These are phyloP conservation scores for Zaprionus taronus DNA, from an alignment of 1,140 invertebrate species.

Conservation along the genomic window DNA sequence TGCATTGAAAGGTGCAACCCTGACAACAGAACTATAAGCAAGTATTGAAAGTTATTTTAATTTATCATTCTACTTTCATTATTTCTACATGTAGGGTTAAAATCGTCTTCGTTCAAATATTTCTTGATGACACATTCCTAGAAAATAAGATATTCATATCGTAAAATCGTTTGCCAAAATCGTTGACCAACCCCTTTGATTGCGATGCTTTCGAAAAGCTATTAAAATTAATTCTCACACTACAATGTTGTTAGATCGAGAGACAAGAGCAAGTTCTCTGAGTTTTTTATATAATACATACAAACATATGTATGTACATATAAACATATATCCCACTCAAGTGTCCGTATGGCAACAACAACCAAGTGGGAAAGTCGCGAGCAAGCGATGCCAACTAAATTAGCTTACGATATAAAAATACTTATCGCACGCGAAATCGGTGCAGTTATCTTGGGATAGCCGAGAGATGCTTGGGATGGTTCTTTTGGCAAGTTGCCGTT, in stretches of 20 bases:
- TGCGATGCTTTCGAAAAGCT: not conserved
- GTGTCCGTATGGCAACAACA: not conserved
- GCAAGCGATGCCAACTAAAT: not conserved
- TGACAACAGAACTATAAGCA: slow-evolving; percentile 17
- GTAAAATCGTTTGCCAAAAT: not conserved
- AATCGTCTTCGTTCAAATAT: not conserved
- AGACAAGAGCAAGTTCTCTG: not conserved
- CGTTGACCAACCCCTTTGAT: not conserved
- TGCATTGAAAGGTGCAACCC: slow-evolving; percentile 22
- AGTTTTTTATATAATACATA: not conserved
- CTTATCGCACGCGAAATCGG: not conserved
- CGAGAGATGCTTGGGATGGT: not conserved
- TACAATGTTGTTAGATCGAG: not conserved
- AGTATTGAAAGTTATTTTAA: not conserved
- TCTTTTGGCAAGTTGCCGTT: not conserved
- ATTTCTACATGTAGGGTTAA: too few species aligned
- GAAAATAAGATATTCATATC: not conserved
- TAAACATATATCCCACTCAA: not conserved
- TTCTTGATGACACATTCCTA: not conserved
- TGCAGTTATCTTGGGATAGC: not conserved
- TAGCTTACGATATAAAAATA: not conserved
- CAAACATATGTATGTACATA: not conserved
- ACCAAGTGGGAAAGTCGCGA: not conserved
- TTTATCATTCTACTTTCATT: not conserved
- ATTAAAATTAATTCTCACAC: not conserved